Conservation (phyloP, 2,888 invertebrate genomes). For the Lepetodrilus schrolli region DNA sequence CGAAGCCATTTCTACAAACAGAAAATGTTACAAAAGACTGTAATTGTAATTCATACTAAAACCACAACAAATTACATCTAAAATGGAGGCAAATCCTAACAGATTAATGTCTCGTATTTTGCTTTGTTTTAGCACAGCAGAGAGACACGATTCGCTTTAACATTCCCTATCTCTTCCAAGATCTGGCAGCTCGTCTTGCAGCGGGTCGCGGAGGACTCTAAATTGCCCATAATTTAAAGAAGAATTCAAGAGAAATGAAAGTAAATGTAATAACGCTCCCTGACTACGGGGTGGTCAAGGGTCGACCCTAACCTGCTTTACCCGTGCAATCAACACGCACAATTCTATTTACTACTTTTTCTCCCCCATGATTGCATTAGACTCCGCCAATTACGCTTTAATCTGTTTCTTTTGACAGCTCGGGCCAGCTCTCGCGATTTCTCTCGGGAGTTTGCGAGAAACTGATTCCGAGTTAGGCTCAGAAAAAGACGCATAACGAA, state of each 20-base stretch:
- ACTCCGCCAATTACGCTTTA: constrained; percentile 28
- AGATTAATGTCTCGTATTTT: too few relatives aligned
- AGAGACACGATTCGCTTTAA: background rate
- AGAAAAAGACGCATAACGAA: constrained; percentile 26
- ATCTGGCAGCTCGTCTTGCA: too few relatives aligned
- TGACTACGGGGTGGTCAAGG: constrained; percentile 1
- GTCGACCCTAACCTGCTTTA: constrained; percentile 27
- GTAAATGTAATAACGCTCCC: constrained; percentile 23
- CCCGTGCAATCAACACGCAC: constrained; percentile 28
- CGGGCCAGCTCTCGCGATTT: constrained; percentile 28
- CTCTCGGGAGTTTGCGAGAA: constrained; percentile 30
- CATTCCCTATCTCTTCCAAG: background rate
- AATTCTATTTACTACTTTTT: constrained; percentile 32
- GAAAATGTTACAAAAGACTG: too few relatives aligned
- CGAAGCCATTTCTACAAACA: too few relatives aligned
- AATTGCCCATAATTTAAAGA: constrained; percentile 29
- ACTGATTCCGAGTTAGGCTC: constrained; percentile 27
- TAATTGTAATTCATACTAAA: too few relatives aligned
- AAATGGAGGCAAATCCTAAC: too few relatives aligned
- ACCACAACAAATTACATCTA: too few relatives aligned
- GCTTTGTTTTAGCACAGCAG: background rate
- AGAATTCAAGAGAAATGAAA: constrained; percentile 30
- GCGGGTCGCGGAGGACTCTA: background rate
- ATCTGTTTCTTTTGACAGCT: constrained; percentile 30
- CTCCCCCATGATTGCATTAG: constrained; percentile 27